Evolutionary conservation across 2,888 invertebrate species (phyloP), one percentile per base, ranked within the genome.

Genomic region (Beris chalybata): DNA sequence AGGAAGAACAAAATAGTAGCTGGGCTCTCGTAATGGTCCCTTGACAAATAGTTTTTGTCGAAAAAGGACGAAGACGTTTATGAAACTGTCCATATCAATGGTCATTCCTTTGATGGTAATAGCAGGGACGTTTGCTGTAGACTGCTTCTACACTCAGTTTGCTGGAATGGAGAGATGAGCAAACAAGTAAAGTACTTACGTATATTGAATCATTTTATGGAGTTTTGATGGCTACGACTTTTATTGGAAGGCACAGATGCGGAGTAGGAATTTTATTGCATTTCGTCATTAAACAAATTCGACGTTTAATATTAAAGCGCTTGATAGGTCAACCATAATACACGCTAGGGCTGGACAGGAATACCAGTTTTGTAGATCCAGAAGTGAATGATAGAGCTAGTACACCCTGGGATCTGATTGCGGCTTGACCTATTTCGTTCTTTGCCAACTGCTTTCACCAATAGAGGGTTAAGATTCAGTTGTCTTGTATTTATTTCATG

Each of bases 31-130:
- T 48, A 48, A 48, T 48, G n/a, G 31, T n/a, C 32, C 29, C 54
- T 5, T 54, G 54, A 54, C 32, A 54, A 54, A 54, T 30, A 30
- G 54, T 54, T 13, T 32, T 54, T 54, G 54, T 30, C 54, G 13
- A 54, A 29, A 30, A 13, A 31, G 31, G 31, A 31, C 54, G 30
- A 30, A 30, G 13, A 31, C 12, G 31, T 54, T 30, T 7, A 15
- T 9, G 50, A 50, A 22, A 50, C 29, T 50, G 50, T 50, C 50
- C 50, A 50, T 29, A 50, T 50, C 50, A 50, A 15, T 38, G 38
- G 38, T 9, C 38, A 38, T 38, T 38, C 9, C 38, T 7, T 9
- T 38, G 38, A 38, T 48, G 48, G 48, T 48, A 48, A 48, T 13
- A n/a, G 15, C n/a, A 48, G 15, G 48, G 15, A 48, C n/a, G 15